Percentiles rank a stretch among this genome's conserved stretches.
phyloP scores from a whole-genome alignment of 2,888 invertebrate genomes.

The Himalopsyche kuldschensis region DNA sequence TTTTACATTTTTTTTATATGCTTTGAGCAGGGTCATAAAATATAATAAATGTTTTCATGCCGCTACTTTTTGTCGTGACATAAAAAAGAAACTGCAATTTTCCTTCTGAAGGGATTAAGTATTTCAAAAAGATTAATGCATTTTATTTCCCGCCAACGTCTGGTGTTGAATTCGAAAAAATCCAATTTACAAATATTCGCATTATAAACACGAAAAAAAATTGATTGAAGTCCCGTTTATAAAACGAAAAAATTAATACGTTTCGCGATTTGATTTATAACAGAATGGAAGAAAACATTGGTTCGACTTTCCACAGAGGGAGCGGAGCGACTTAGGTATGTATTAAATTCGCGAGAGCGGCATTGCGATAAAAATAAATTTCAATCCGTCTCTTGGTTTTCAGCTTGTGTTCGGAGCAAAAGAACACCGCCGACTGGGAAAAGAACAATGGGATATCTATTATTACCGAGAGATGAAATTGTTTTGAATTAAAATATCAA shows the following conservation, averaged over 20 bases:
- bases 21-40: too few relatives aligned
- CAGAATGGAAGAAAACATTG: background rate
- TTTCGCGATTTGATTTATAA: background rate
- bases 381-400: constrained; percentile 7
- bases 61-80: too few relatives aligned
- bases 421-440: background rate
- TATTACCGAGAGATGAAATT: background rate
- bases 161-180: background rate
- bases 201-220: background rate
- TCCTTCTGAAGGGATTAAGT: background rate
- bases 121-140: background rate
- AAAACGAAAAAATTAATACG: background rate
- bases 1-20: too few relatives aligned
- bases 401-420: background rate
- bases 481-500: background rate
- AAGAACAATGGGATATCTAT: background rate
- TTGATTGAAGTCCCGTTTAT: background rate
- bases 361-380: background rate
- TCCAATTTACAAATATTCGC: background rate
- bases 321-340: background rate
- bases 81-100: background rate
- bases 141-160: background rate
- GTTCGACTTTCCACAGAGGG: background rate
- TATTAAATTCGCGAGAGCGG: background rate
- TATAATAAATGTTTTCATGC: too few relatives aligned